Evolutionary conservation across 2,113 vertebrate genomes (phyloP), one percentile per base, ranked within the genome.

Genomic region (Calyptommatus sinebrachiatus): DNA sequence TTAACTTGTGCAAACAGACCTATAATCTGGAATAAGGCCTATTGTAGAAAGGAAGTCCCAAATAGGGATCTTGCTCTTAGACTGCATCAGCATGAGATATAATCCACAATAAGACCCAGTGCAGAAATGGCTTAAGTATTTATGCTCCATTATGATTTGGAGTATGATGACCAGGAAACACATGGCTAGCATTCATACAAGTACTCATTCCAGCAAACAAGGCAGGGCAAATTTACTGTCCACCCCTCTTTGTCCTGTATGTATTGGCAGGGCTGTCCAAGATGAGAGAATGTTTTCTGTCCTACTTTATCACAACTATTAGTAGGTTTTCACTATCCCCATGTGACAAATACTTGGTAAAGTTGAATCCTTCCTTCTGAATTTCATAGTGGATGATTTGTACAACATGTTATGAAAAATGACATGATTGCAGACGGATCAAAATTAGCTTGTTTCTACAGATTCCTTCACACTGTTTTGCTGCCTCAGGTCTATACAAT

Each of bases 321-420:
- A 67, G 86, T 83, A 83, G 86, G 24, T 74, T 88, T 87, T 82
- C 35, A 53, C 79, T 78, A 82, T 71, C 82, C 63, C 68, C 79
- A 84, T 84, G n/a, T 7, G 50, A 81, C 1, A 77, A 74, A 82
- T 86, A 83, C 71, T 88, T 80, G 71, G 20, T 75, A 71, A 6
- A 41, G 31, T 61, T 60, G 60, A 84, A 24, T 71, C 46, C 28
- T 82, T 87, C 63, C 4, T 71, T 83, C 77, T 87, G 79, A 77
- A 87, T 80, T 92, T 71, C 7, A 5, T 26, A 35, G 8, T 83
- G 69, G 84, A 29, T 84, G 79, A 81, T 86, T 91, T 89, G 77
- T 79, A 79, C 78, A 83, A 61, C 71, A 76, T 46, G 3, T 78
- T 84, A 77, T 80, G 82, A 88, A 83, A 90, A 89, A 88, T 75